Evolutionary conservation across 2,113 vertebrate species (phyloP), one percentile per base, ranked within the genome.

Genomic region (Macheiramphus alcinus): DNA sequence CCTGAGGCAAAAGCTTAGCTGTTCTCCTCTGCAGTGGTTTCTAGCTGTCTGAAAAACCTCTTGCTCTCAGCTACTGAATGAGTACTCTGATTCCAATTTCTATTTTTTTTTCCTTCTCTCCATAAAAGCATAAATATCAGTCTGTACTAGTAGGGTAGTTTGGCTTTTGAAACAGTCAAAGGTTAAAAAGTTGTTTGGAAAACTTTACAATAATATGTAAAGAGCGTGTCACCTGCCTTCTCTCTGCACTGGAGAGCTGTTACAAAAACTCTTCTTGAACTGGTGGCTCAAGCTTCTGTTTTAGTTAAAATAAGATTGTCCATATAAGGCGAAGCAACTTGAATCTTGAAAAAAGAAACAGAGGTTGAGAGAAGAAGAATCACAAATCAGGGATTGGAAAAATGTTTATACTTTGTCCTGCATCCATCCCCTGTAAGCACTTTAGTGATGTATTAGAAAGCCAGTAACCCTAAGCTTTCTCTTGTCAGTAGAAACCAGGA

Each of bases 231-330:
- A 91, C 74, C 74, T 88, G 67, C 62, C 38, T 58, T 53, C 55
- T 86, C 61, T 73, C 80, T 18, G 11, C 18, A 11, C 3, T 68
- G 55, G 38, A 76, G 38, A 88, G n/a, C n/a, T 78, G 38, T 61
- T 91, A 36, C 26, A 52, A 73, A 92, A 73, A 20, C 48, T 87
- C 26, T 29, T 20, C 23, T 25, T 88, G 18, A 36, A 67, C n/a
- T 81, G 18, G 53, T 82, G 45, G 8, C 48, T 94, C 34, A n/a
- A 34, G 19, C 58, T 90, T 92, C 38, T 40, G 72, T 90, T 94
- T 92, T 53, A 68, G 71, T 88, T 96, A 83, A 91, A 96, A 96
- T 66, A 73, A 80, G 42, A n/a, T 78, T 42, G 17, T 42, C 68
- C 13, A 4, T 29, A n/a, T 62, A 74, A 70, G 40, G 50, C 45